Base-by-base conservation (phyloP, 2,797 vertebrate genomes). In the Pyrocephalus nanus region DNA sequence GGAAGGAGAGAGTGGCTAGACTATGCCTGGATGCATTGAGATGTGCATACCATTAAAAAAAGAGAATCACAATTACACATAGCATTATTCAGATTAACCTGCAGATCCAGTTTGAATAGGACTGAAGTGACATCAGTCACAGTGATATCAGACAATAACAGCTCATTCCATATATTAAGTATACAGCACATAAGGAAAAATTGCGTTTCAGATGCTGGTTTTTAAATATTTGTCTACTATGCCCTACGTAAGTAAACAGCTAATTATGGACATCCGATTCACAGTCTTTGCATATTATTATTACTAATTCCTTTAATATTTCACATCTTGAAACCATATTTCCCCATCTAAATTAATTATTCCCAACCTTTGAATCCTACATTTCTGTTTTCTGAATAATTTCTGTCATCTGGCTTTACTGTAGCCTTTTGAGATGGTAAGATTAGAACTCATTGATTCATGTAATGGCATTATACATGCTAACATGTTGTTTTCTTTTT, bases 401-500 rank as follows among this genome's bases (percentile, higher is more conserved):
- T 91, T 88, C 73, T 70, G 32, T 61, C 73, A 36, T 76, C 45
- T 50, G 34, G 0, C 53, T 92, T 88, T 71, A 53, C 48, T 43
- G 66, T 47, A 76, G 38, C 21, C 26, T 95, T 95, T 86, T 64
- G 71, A 96, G 76, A 79, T n/a, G 50, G 70, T 38, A 92, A 92
- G 79, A 95, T 90, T 86, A 94, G 92, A 90, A 84, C 34, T 61
- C 91, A 96, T 94, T 90, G 91, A 95, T 96, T 94, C 83, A 40
- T 85, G 71, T 90, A 96, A 95, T 84, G 64, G 83, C 71, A 88
- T 96, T 94, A 90, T 92, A 86, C 79, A 85, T 54, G 73, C 87
- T 93, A 96, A 96, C 89, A 88, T 85, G 82, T 86, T 94, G 89
- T 94, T 93, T 94, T 88, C 64, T 88, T 93, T 96, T 81, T 93